Percentiles rank a stretch among this genome's conserved stretches.
phyloP scores from a whole-genome alignment of 2,888 invertebrate species.

The Phengaris alcon region DNA sequence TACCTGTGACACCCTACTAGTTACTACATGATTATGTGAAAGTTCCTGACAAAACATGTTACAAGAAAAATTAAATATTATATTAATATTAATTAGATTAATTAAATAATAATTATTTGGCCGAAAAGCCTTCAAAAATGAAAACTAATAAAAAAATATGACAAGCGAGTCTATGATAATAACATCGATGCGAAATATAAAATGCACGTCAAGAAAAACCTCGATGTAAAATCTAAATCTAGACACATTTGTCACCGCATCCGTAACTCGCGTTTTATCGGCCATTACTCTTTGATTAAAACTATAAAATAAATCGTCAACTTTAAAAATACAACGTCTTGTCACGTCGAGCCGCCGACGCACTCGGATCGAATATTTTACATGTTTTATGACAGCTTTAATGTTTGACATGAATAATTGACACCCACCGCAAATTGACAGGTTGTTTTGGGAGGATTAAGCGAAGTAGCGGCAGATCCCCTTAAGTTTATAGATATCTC shows the following conservation, averaged over 20 bases:
- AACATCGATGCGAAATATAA: not conserved
- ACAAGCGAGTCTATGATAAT: not conserved
- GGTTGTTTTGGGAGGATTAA: constrained; percentile 17
- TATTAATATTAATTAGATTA: too few species aligned
- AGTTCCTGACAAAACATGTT: too few species aligned
- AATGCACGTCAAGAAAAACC: constrained; percentile 13
- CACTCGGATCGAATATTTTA: constrained; percentile 43
- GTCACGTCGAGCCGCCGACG: constrained; percentile 15
- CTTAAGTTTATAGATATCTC: not conserved
- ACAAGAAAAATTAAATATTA: too few species aligned
- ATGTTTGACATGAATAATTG: constrained; percentile 51
- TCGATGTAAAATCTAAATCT: constrained; percentile 28
- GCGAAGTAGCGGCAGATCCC: not conserved
- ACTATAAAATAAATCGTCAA: constrained; percentile 42
- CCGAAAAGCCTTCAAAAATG: too few species aligned
- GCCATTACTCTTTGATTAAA: constrained; percentile 45
- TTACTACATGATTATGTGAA: too few species aligned
- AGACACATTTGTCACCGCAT: constrained; percentile 24
- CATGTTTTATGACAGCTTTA: constrained; percentile 53
- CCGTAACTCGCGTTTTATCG: constrained; percentile 39
- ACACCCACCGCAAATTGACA: constrained; percentile 24
- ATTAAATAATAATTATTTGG: too few species aligned
- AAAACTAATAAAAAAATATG: not conserved
- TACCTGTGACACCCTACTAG: too few species aligned
- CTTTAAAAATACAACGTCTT: constrained; percentile 39